Base-by-base conservation (phyloP, 2,113 vertebrate species). In the Pelecanoides urinatrix region DNA sequence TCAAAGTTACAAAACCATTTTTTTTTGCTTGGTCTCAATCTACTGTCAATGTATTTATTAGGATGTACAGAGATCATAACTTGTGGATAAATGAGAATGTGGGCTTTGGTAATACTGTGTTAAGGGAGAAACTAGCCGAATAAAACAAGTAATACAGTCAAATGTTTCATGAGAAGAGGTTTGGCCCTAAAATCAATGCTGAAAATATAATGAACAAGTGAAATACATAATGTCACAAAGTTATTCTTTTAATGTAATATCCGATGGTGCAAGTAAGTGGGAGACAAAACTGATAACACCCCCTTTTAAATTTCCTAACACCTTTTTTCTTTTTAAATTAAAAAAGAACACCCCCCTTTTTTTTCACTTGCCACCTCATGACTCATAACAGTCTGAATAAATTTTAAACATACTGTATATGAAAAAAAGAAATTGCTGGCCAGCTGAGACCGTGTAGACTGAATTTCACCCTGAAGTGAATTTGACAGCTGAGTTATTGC, bases 401-500 rank as follows among this genome's bases (percentile, higher is more conserved):
- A 80, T 66, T 90, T 96, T 79, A 78, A 88, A 58, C 27, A 77
- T 45, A 79, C 29, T 66, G 3, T 65, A 56, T 73, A 67, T 74
- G 26, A 93, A 82, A 70, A 70, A 84, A 70, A 4, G 3, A 86
- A 94, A 94, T 61, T 96, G 10, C 47, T 88, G 91, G 56, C 63
- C 88, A 92, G 61, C 66, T 63, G 82, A 92, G 92, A 65, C 44
- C 47, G 27, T 65, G 73, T 56, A 93, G 67, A 74, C 73, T 86
- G 53, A 96, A 91, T 80, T 96, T 87, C 61, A 94, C 68, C 42
- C 72, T 95, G 88, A 85, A 87, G 66, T 95, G 88, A 96, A 78
- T 92, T 86, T 96, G 94, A 96, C 95, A 97, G 74, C 86, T 83
- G 95, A 85, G 95, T 97, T 97, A 96, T 96, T 98, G 91, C 91